Base-by-base conservation (phyloP, 2,888 invertebrate genomes). In the Synanthedon vespiformis region DNA sequence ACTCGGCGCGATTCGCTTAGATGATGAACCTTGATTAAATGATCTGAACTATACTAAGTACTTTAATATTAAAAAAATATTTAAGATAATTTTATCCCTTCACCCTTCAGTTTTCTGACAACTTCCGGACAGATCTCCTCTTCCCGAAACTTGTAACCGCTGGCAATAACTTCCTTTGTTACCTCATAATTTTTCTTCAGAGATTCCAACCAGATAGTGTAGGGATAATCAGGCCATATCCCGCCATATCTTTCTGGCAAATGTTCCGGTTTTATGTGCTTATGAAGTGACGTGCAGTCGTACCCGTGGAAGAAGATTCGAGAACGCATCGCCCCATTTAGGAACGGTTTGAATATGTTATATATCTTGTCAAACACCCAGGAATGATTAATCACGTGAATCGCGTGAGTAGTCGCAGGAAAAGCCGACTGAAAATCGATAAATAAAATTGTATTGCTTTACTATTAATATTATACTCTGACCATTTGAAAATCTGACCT, bases 311-410 rank as follows among this genome's bases (percentile, higher is more conserved):
- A 92, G 72, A 80, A 89, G 56, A 92, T 89, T 66, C 80, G 85
- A 16, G 91, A 89, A 11, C 89, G 88, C 93, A 94, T 94, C 40
- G 86, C 70, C 1, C 90, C 77, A 65, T 90, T 92, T 22, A 95
- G 78, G 22, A 95, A 83, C 0, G 95, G 94, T 63, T 93, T 94
- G 75, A 95, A 94, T 14, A 94, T 90, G 58, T 90, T 91, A 73
- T 92, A 94, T 51, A 93, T 91, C 58, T 92, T 91, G 72, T 94
- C 94, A 70, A 95, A 94, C 6, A 93, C 77, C 94, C 94, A 94
- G 1, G 94, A 93, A 69, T 95, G 93, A 72, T 94, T 92, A 40
- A 95, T 89, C 51, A 95, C 89, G 76, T 95, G 95, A 53, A 95
- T 90, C 0, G 93, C 92, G 58, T 92, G 83, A 0, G 92, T 92